Evolutionary conservation across 2,888 invertebrate genomes (phyloP).

Genomic region (Lydus trimaculatus): DNA sequence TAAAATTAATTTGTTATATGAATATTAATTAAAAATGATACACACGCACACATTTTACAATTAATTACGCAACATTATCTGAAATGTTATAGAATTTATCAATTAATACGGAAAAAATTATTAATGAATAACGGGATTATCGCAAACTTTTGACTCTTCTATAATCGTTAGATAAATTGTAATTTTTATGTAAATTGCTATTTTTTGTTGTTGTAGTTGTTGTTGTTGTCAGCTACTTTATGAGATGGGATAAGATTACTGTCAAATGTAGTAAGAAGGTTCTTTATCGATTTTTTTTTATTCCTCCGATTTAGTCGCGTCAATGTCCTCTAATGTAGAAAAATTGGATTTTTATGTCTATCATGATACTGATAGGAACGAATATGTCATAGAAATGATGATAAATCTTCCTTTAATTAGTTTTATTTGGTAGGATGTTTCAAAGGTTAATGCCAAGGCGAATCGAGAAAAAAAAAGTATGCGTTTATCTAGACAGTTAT

Average conservation of each 20-base stretch:
- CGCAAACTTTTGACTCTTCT: too few species aligned
- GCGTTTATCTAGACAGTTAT: background rate
- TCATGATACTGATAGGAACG: background rate
- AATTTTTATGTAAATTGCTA: background rate
- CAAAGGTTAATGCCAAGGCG: background rate
- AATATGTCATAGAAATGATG: background rate
- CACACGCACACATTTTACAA: background rate
- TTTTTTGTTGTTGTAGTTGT: too few species aligned
- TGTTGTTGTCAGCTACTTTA: too few species aligned
- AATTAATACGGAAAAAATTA: too few species aligned
- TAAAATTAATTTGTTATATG: slow-evolving; percentile 25
- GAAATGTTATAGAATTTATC: background rate
- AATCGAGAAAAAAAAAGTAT: background rate
- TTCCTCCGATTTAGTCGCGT: background rate
- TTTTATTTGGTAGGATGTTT: background rate
- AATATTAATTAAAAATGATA: slow-evolving; percentile 14
- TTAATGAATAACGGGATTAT: too few species aligned
- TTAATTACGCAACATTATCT: slow-evolving; percentile 8
- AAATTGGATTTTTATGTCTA: background rate
- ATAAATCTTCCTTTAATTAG: background rate
- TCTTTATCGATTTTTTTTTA: background rate
- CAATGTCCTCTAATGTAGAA: background rate
- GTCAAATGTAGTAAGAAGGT: background rate
- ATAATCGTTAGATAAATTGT: background rate
- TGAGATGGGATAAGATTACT: background rate